Base-by-base conservation (phyloP, 2,113 vertebrate species). In the Melierax canorus region DNA sequence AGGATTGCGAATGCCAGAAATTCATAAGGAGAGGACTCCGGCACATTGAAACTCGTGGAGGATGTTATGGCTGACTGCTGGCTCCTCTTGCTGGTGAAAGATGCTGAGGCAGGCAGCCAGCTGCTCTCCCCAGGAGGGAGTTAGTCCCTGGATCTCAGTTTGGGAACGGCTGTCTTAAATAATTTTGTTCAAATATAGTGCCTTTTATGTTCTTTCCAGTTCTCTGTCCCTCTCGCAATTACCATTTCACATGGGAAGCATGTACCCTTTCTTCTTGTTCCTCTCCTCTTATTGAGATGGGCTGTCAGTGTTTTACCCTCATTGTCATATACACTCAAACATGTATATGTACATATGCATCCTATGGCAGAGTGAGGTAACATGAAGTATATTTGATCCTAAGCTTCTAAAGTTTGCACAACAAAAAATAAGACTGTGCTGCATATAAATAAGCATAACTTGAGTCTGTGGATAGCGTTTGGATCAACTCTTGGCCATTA, bases 121-220 rank as follows among this genome's bases (percentile, higher is more conserved):
- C 91, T 96, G 69, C 82, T 92, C 91, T 97, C 86, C 92, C 89
- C 95, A 95, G 89, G 87, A 97, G 94, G 92, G 91, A 91, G 91
- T 77, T 66, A 94, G 91, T 92, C 89, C 77, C 89, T 96, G 94
- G 87, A 96, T 92, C 84, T 96, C 46, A 56, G 89, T 96, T 97
- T 96, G 97, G 89, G 96, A 97, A 97, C 2, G 90, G 91, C 84
- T 96, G 91, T 96, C 94, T 97, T 66, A 85, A 95, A 95, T 93
- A 95, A 95, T 96, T 97, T 84, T 94, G 84, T 91, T 97, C 94
- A 94, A 96, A 91, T 96, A 92, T 83, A 95, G 96, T 71, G 78
- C 91, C 93, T 97, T 95, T 96, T 90, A 96, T 96, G 89, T 96
- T 95, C 84, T 83, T 88, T 96, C 95, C 95, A 96, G 46, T 78